These are phyloP conservation scores for Jacana jacana DNA, from an alignment of 2,113 vertebrate genomes.

Conservation along the genomic window DNA sequence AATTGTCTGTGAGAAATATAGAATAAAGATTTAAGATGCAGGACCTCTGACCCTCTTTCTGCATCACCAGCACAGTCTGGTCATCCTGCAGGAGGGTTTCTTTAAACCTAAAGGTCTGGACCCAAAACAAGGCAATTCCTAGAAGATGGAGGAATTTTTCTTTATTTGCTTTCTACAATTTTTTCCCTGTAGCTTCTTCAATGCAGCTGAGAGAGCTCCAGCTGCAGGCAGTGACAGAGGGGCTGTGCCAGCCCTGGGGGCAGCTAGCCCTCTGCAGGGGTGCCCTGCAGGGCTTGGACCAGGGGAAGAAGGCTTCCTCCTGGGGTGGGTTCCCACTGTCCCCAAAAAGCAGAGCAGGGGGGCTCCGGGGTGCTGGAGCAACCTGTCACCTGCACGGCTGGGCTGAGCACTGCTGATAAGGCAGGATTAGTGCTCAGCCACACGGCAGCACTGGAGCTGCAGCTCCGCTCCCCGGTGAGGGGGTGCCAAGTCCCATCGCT, in stretches of 20 bases:
- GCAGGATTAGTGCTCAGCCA: neutral
- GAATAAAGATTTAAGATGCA: neutral
- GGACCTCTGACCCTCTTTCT: neutral
- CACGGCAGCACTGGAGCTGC: neutral
- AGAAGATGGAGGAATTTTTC: neutral
- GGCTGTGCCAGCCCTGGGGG: neutral
- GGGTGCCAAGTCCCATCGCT: neutral
- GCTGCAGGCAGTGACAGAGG: neutral
- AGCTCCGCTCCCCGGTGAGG: neutral
- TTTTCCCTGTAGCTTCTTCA: neutral
- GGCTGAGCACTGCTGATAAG: neutral
- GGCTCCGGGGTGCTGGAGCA: neutral
- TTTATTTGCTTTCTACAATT: neutral
- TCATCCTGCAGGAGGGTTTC: neutral
- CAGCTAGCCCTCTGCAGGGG: neutral
- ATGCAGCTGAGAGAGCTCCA: fast-evolving
- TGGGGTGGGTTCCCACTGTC: neutral
- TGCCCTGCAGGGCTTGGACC: neutral
- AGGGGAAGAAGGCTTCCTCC: neutral
- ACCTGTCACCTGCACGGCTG: neutral
- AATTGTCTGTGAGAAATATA: neutral
- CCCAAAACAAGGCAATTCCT: neutral
- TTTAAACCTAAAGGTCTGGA: neutral
- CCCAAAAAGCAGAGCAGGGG: neutral
- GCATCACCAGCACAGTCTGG: neutral